Percentiles rank a stretch among this genome's conserved stretches.
These are phyloP conservation scores for Drosophila orena DNA, from an alignment of 1,140 invertebrate species.

Conservation along the genomic window DNA sequence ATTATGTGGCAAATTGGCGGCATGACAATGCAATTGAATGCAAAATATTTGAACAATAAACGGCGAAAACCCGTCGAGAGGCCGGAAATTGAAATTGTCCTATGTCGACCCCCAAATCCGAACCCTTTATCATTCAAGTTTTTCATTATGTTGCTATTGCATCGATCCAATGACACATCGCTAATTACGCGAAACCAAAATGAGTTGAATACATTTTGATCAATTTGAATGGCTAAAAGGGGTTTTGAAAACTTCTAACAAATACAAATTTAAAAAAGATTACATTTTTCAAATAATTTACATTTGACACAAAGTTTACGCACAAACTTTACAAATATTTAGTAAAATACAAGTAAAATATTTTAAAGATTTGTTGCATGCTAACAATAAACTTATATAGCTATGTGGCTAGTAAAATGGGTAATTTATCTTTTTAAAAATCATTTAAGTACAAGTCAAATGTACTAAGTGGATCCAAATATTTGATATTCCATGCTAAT, in stretches of 20 bases:
- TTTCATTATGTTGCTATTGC: constrained; percentile 12
- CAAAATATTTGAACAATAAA: constrained; percentile 59
- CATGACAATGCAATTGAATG: constrained; percentile 34
- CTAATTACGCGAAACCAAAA: constrained; percentile 24
- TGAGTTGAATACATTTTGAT: constrained; percentile 8
- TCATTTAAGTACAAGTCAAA: neutral
- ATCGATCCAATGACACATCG: constrained; percentile 5
- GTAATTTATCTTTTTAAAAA: no score
- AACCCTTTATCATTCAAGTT: neutral
- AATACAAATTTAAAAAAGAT: no score
- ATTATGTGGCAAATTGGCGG: constrained; percentile 59
- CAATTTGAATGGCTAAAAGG: neutral
- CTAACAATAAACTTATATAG: no score
- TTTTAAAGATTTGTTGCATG: no score
- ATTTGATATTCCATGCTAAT: neutral
- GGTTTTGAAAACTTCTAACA: neutral
- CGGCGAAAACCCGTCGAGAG: constrained; percentile 47
- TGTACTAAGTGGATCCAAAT: neutral
- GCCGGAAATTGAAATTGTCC: constrained; percentile 64
- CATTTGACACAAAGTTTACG: no score
- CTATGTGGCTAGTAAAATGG: no score
- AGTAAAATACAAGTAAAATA: no score
- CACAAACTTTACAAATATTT: no score
- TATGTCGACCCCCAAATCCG: neutral
- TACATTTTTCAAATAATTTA: no score